phyloP scores from a whole-genome alignment of 2,888 invertebrate genomes.

The Drosophila helvetica region DNA sequence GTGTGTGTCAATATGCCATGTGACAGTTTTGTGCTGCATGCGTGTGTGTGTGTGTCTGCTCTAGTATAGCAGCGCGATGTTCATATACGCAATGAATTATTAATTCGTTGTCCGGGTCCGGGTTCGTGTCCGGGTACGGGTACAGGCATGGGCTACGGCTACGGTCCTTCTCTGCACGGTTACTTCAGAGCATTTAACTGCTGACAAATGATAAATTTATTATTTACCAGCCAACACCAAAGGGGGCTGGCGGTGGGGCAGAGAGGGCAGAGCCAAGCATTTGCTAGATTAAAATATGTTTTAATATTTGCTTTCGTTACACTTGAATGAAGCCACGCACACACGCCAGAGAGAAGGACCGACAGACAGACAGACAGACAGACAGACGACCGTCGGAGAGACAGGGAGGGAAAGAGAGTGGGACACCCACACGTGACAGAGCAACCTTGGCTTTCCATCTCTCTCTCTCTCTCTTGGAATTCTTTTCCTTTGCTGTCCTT shows the following conservation, averaged over 20 bases:
- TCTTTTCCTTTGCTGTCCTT: constrained; percentile 41
- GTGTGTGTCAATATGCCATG: constrained; percentile 52
- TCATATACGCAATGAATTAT: constrained; percentile 79
- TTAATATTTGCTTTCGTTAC: constrained; percentile 76
- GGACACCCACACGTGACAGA: constrained; percentile 30
- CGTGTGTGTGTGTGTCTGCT: constrained; percentile 41
- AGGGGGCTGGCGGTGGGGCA: neutral
- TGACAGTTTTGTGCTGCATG: constrained; percentile 61
- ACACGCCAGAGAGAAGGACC: neutral
- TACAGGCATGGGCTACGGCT: neutral
- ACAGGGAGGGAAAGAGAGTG: neutral
- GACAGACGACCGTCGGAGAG: neutral
- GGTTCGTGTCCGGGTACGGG: constrained; percentile 9
- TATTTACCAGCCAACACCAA: constrained; percentile 68
- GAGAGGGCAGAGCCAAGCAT: constrained; percentile 44
- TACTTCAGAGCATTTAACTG: constrained; percentile 77
- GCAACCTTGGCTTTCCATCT: constrained; percentile 40
- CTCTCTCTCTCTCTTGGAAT: neutral
- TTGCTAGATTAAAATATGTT: constrained; percentile 78
- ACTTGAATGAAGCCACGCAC: constrained; percentile 37
- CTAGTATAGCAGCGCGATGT: constrained; percentile 71
- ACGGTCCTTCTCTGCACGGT: constrained; percentile 52
- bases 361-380: constrained; percentile 2
- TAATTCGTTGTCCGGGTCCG: constrained; percentile 69
- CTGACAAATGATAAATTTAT: constrained; percentile 83